Evolutionary conservation across 2,113 vertebrate genomes (phyloP), one percentile per base, ranked within the genome.

Genomic region (Mionectes macconnelli): DNA sequence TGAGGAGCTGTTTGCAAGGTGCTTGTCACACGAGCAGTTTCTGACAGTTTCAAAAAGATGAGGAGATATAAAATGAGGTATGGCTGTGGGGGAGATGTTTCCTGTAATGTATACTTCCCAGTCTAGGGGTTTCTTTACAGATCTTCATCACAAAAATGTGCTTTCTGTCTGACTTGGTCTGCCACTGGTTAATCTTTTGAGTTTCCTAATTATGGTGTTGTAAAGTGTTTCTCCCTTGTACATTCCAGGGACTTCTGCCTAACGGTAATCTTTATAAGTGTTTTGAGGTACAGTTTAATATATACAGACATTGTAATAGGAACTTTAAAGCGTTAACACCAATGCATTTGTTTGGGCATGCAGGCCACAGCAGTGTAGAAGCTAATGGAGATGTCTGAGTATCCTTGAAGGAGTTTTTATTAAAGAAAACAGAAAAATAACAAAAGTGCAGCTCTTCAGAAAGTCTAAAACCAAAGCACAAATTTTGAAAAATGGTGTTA

Each of bases 21-120:
- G 55, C 44, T 75, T 62, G 16, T 53, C 37, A 50, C 53, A 39
- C 57, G 20, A 47, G 42, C 8, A 4, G 42, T 52, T 93, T 90
- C 27, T 84, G 64, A 22, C 39, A 47, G 37, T 68, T 90, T 57
- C 66, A 56, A 64, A 49, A 70, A 87, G 90, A 92, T 87, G 47
- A 84, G n/a, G 37, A 90, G 92, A 55, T 40, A 86, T 84, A 92
- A 96, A 89, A 50, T 68, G 60, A 94, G 73, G 22, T 68, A 47
- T 22, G 49, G 31, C 35, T 87, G 70, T 44, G 89, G 76, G 83
- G 77, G 68, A 91, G 91, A 84, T 25, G 35, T 74, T 97, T 95
- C 95, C 96, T 97, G 86, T 94, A 74, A 69, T 0, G 2, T 63
- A 2, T 78, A 25, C 19, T 80, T 90, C 68, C 76, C 72, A 59